A percentile compares a stretch with the other conserved stretches of the same genome.
Conservation (phyloP, 1,140 invertebrate species). For the Adelges cooleyi region DNA sequence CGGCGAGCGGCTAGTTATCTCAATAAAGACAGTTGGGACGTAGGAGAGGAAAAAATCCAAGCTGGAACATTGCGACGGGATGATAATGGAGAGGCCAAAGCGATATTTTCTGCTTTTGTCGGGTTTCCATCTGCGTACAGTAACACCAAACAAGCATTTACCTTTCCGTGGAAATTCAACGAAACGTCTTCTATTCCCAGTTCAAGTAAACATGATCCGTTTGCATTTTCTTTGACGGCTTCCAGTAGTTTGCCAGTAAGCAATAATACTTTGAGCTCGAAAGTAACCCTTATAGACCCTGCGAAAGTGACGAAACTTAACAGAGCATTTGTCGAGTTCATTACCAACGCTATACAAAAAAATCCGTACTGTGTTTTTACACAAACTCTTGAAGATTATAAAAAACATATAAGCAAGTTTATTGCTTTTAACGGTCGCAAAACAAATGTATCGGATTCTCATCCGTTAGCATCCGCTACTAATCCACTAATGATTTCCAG, state of each 20-base stretch:
- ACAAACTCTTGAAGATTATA: constrained; percentile 82
- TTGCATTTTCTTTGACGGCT: not conserved
- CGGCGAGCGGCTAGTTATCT: constrained; percentile 61
- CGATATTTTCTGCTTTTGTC: constrained; percentile 42
- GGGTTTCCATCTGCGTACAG: constrained; percentile 44
- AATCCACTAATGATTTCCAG: not conserved
- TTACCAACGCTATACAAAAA: constrained; percentile 67
- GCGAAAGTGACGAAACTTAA: constrained; percentile 68
- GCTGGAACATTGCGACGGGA: constrained; percentile 45
- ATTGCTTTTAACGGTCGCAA: not conserved
- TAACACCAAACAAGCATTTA: constrained; percentile 33
- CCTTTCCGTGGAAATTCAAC: constrained; percentile 17
- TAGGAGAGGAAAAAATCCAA: constrained; percentile 67
- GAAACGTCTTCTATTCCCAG: not conserved
- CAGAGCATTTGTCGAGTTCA: constrained; percentile 72
- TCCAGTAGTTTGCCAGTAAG: constrained; percentile 4
- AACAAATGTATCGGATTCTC: not conserved
- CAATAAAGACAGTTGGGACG: constrained; percentile 84
- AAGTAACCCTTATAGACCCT: constrained; percentile 39
- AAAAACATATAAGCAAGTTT: constrained; percentile 39
- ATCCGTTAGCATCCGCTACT: not conserved
- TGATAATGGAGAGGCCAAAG: constrained; percentile 19
- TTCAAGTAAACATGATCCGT: constrained; percentile 5
- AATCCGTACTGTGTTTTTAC: constrained; percentile 75
- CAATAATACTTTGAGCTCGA: not conserved